Evolutionary conservation across 2,113 vertebrate species (phyloP).

Genomic region (Petaurus breviceps): DNA sequence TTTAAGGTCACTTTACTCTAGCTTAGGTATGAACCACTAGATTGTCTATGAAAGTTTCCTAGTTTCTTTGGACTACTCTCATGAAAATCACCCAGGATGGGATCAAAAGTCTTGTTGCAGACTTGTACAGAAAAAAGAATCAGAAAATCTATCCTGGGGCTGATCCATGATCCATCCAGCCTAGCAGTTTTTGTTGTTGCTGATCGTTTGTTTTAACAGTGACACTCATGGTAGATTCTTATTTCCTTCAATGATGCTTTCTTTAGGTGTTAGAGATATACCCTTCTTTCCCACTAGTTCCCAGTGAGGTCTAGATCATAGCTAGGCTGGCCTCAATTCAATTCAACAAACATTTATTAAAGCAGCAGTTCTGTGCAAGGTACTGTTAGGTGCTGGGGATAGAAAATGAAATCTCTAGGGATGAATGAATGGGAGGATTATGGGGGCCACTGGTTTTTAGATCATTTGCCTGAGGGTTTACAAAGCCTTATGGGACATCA

Average conservation of each 20-base stretch:
- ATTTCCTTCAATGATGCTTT: background rate
- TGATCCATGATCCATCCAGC: background rate
- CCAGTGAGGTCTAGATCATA: background rate
- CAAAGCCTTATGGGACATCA: background rate
- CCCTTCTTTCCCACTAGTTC: background rate
- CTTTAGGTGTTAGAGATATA: background rate
- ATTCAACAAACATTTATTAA: background rate
- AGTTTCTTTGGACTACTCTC: background rate
- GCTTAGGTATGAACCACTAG: background rate
- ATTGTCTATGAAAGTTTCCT: background rate
- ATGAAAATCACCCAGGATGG: background rate
- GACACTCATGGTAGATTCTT: background rate
- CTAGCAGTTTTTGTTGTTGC: background rate
- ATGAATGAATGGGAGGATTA: background rate
- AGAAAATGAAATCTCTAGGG: background rate
- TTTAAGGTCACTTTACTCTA: background rate
- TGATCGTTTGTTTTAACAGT: background rate
- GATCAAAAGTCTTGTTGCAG: background rate
- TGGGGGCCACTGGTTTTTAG: background rate
- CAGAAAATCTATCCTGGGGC: background rate
- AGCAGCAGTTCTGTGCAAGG: background rate
- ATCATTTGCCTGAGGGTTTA: background rate
- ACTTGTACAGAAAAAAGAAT: background rate
- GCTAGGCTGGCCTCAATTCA: background rate
- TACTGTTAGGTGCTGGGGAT: background rate